These are phyloP conservation scores for Cardinalis cardinalis DNA, from an alignment of 2,113 vertebrate genomes.

Conservation along the genomic window DNA sequence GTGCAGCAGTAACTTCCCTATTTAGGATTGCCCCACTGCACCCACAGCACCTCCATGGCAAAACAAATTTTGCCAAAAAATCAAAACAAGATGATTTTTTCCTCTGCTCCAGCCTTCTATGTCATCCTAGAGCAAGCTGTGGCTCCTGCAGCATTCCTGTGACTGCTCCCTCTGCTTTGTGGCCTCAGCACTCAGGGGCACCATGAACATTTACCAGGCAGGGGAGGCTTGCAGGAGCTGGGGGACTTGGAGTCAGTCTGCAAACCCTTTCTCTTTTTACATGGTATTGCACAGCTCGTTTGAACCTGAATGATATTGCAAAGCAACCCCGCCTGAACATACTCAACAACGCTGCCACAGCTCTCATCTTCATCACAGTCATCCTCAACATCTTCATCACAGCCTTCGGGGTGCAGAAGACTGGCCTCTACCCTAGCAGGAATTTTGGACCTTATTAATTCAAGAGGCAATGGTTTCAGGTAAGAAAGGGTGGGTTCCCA, in stretches of 20 bases:
- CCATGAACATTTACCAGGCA: rapidly evolving
- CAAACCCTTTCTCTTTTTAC: neutral
- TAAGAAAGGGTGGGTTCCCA: conserved; percentile 1
- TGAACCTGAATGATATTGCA: conserved; percentile 81
- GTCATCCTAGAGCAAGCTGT: neutral
- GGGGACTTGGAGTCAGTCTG: neutral
- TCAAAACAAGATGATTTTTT: neutral
- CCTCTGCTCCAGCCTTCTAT: neutral
- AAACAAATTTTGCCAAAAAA: neutral
- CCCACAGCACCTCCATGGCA: neutral
- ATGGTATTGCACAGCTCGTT: conserved; percentile 66
- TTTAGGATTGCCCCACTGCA: neutral
- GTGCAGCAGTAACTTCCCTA: neutral
- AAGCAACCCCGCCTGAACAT: conserved; percentile 82
- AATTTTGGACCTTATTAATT: conserved; percentile 56
- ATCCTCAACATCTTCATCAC: conserved; percentile 90
- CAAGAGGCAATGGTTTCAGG: neutral
- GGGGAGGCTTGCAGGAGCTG: neutral
- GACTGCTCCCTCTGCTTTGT: neutral
- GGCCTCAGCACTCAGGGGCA: neutral
- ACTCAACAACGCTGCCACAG: conserved; percentile 81
- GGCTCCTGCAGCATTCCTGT: neutral
- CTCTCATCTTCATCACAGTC: conserved; percentile 83
- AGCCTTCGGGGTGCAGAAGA: conserved; percentile 86
- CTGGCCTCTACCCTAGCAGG: conserved; percentile 74